phyloP scores from a whole-genome alignment of 1,140 invertebrate species.

The Ladona fulva region DNA sequence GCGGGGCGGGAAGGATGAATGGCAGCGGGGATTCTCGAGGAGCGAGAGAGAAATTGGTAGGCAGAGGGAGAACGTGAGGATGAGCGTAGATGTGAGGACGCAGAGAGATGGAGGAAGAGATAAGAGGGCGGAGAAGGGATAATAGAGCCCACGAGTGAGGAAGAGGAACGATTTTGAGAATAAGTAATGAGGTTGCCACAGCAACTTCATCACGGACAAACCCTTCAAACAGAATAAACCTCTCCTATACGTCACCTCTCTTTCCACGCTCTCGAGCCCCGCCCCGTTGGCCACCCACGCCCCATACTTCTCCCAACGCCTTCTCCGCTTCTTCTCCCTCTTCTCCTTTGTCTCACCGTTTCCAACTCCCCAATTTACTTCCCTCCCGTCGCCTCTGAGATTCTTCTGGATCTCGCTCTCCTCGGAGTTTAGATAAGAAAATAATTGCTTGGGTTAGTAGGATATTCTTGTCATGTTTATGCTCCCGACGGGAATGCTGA shows the following conservation, averaged over 20 bases:
- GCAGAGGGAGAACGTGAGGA: not conserved
- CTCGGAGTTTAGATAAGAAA: no score
- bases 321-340: not conserved
- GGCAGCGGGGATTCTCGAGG: not conserved
- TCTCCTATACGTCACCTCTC: not conserved
- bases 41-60: not conserved
- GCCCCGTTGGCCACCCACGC: not conserved
- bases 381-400: no score
- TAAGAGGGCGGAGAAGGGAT: not conserved
- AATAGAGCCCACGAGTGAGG: not conserved
- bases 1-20: not conserved
- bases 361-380: no score
- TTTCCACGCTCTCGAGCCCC: not conserved
- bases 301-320: not conserved
- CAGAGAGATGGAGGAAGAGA: not conserved
- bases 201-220: conserved; percentile 5
- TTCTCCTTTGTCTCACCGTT: no score
- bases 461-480: no score
- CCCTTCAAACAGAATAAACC: not conserved
- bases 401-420: no score
- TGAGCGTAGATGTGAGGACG: not conserved
- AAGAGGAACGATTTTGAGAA: not conserved
- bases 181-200: not conserved
- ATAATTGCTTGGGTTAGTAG: no score
- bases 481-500: no score